A percentile compares a stretch with the other conserved stretches of the same genome.
Evolutionary conservation across 2,113 vertebrate species (phyloP).

Genomic region (Zapus hudsonius): DNA sequence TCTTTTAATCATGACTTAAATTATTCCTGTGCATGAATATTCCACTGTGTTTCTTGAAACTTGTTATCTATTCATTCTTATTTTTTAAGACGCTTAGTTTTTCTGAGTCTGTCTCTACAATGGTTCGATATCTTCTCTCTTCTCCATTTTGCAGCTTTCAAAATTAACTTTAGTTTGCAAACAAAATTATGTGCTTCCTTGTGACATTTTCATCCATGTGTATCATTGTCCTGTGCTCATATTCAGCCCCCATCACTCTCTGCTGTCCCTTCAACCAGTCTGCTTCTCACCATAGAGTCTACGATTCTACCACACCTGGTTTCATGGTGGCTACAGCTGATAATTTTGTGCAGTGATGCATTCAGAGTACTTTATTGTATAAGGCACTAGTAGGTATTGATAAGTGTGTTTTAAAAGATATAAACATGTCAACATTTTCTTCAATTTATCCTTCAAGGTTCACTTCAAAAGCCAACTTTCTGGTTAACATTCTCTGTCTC

Average conservation of each 20-base stretch:
- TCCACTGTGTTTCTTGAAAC: not conserved
- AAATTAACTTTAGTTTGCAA: too few species aligned
- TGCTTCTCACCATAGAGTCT: not conserved
- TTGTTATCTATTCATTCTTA: not conserved
- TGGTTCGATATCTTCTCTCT: too few species aligned
- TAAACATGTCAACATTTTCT: not conserved
- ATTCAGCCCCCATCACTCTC: too few species aligned
- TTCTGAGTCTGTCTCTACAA: too few species aligned
- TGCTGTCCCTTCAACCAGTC: not conserved
- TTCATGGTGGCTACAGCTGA: not conserved
- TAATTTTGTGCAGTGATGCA: not conserved
- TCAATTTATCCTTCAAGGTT: not conserved
- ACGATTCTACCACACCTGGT: not conserved
- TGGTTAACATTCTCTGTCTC: not conserved
- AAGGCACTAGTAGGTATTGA: not conserved
- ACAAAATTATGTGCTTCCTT: too few species aligned
- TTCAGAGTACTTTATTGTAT: not conserved
- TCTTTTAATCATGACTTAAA: not conserved
- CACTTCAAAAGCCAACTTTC: not conserved
- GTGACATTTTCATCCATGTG: too few species aligned
- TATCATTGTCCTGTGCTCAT: too few species aligned
- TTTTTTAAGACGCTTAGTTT: too few species aligned
- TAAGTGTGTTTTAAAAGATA: not conserved
- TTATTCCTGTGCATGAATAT: not conserved
- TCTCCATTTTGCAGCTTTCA: too few species aligned